A percentile compares a stretch with the other conserved stretches of the same genome.
phyloP scores from a whole-genome alignment of 92 coral and sea anemone species.

The Micromussa lordhowensis region DNA sequence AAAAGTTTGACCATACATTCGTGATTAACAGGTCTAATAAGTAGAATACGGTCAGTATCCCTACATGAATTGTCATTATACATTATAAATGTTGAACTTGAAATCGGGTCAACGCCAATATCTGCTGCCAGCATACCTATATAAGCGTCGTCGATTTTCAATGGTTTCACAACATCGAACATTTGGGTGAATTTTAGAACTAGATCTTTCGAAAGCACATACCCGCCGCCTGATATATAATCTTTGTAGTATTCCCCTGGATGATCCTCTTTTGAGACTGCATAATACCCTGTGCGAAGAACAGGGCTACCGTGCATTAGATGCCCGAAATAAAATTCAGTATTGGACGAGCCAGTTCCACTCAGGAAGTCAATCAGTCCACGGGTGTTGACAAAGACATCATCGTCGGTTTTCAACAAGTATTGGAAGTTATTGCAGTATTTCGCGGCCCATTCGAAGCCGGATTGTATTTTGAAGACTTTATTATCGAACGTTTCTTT shows the following conservation, averaged over 20 bases:
- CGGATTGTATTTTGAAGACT: constrained; percentile 48
- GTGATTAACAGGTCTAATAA: constrained; percentile 19
- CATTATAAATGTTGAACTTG: constrained; percentile 42
- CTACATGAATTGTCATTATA: constrained; percentile 13
- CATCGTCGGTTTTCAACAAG: constrained; percentile 48
- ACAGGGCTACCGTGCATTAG: constrained; percentile 55
- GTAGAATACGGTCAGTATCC: background rate
- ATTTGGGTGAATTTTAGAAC: constrained; percentile 32
- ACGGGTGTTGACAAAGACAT: constrained; percentile 49
- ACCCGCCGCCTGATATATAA: constrained; percentile 60
- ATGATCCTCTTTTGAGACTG: constrained; percentile 49
- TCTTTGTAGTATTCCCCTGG: constrained; percentile 34
- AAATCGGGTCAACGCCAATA: constrained; percentile 33
- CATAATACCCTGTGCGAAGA: constrained; percentile 38
- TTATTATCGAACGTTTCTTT: constrained; percentile 35
- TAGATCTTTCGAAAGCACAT: constrained; percentile 53
- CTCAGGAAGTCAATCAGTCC: constrained; percentile 44
- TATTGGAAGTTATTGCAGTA: constrained; percentile 45
- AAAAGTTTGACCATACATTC: constrained; percentile 31
- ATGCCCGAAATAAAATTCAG: constrained; percentile 44
- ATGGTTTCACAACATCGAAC: constrained; percentile 43
- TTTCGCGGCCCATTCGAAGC: constrained; percentile 57
- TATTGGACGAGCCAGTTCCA: constrained; percentile 29
- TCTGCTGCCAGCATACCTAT: constrained; percentile 43
- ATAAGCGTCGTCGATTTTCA: constrained; percentile 56